Percentiles rank a stretch among this genome's conserved stretches.
Evolutionary conservation across 2,797 vertebrate species (phyloP).

Genomic region (Pygocentrus nattereri): DNA sequence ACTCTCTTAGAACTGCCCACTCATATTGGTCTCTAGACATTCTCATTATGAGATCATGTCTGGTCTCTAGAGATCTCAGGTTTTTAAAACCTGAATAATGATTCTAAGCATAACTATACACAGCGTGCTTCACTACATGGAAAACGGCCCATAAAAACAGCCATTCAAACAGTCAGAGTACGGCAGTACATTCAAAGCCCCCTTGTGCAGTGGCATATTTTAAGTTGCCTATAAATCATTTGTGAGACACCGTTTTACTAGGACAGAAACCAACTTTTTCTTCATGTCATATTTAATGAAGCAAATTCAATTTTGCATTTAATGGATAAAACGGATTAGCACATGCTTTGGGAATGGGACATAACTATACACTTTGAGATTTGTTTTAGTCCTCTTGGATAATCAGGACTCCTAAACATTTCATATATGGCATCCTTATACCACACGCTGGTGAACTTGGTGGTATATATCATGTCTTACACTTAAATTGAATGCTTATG

Average conservation of each 20-base stretch:
- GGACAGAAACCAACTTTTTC: not conserved
- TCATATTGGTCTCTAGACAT: no score
- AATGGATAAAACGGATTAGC: no score
- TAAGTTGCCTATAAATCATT: constrained; percentile 40
- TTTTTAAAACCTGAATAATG: no score
- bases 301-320: not conserved
- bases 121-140: not conserved
- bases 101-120: not conserved
- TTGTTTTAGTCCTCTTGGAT: not conserved
- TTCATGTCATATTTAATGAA: not conserved
- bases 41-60: no score
- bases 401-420: not conserved
- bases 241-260: not conserved
- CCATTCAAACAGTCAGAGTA: not conserved
- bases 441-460: not conserved
- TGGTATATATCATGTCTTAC: no score
- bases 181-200: constrained; percentile 23
- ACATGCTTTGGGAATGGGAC: not conserved
- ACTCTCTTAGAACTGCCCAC: no score
- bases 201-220: constrained; percentile 27
- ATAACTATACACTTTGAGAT: not conserved
- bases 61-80: no score
- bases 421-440: no score
- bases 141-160: not conserved
- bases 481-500: no score